Base-by-base conservation (phyloP, 1,140 invertebrate genomes). In the Drosophila simulans region DNA sequence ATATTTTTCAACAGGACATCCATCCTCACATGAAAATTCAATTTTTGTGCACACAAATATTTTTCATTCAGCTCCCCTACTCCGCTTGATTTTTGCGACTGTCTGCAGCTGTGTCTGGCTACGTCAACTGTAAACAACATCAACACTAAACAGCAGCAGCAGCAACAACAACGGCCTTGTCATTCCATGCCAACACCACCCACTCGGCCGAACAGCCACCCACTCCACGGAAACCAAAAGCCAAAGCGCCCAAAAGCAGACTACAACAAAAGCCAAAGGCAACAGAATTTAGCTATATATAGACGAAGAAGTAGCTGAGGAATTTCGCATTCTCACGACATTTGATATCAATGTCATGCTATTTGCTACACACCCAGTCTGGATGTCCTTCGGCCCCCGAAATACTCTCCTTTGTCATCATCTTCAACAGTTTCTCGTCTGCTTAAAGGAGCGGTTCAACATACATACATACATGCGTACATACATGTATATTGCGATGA, bases 41-140 rank as follows among this genome's bases (percentile, higher is more conserved):
- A 52, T 43, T 52, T 52, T 57, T 39, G 56, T 37, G 8, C 20
- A 37, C 46, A 10, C 39, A 69, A 27, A 53, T 39, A 58, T 68
- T 68, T 70, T 69, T 25, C 31, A 31, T 59, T 39, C 37, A 39
- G 37, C 39, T 3, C 35, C 5, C 56, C 53, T 39, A 8, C 42
- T 4, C 8, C 11, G 8, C 3, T 13, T 11, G 63, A 69, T 56
- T 63, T 49, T 37, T 74, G 46, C 49, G 39, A 58, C 70, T 89
- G 83, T 89, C 83, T 88, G 75, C 84, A 83, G 84, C 83, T 88
- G 84, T 89, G 83, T 89, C 83, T 88, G 84, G 80, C 63, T 75
- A 77, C 83, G 83, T 89, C 83, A 88, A 89, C 83, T 88, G 83
- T 88, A 88, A 88, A 88, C 83, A 86, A 88, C 81, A 86, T 69